Evolutionary conservation across 2,888 invertebrate genomes (phyloP), one percentile per base, ranked within the genome.

Genomic region (Rhagonycha fulva): DNA sequence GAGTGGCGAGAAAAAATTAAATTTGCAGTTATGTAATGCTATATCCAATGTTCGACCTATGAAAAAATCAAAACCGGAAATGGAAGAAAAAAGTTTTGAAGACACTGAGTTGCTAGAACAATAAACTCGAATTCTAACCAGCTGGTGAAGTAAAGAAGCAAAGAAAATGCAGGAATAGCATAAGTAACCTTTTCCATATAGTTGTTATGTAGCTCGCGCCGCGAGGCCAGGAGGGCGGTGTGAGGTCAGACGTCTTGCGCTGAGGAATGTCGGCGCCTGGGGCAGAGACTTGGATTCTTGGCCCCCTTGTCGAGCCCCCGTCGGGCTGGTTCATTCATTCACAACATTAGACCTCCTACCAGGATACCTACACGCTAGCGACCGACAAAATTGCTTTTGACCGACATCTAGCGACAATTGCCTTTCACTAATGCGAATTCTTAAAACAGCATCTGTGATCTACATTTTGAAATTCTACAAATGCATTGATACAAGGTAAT

Each of bases 261-360:
- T 86, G 87, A 88, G 89, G 89, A 89, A 89, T 89, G 89, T 89
- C 90, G 89, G 90, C 90, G 90, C 90, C 90, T 88, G 88, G 86
- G 89, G 89, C 89, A 86, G 84, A 83, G 82, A 85, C 87, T 88
- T 88, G 89, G 88, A 90, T 89, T 89, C 90, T 89, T 89, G 88
- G 84, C 84, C 88, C 86, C 86, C 85, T 87, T 86, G 85, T 85
- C 85, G 85, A 84, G 85, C 85, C 86, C 85, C 85, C 84, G 83
- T 82, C 84, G 81, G 85, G 81, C 81, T 83, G 83, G 86, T 89
- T 89, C 89, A 89, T 90, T 90, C 90, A 90, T 90, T 88, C 86
- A 85, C 84, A 83, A 85, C 82, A 82, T 79, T 84, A 85, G 89
- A 89, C 89, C 90, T 90, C 90, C 90, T 89, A 89, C 88, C 87